These are phyloP conservation scores for Scaptomyza pallida DNA, from an alignment of 1,140 invertebrate genomes.

Conservation along the genomic window DNA sequence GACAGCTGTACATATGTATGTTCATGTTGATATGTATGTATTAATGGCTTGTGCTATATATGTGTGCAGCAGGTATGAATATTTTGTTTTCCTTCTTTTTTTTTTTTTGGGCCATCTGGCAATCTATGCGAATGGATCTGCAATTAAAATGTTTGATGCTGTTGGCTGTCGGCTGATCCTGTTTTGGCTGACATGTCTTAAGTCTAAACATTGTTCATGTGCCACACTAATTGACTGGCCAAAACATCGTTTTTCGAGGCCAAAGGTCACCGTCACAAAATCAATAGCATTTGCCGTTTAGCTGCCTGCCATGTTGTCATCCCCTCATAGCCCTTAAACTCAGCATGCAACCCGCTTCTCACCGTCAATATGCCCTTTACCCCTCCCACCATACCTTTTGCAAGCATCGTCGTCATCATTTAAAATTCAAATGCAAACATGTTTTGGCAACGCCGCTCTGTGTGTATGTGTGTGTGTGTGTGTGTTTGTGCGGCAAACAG, in stretches of 20 bases:
- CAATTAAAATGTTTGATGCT: slow-evolving; percentile 40
- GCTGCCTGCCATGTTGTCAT: slow-evolving; percentile 14
- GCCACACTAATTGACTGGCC: slow-evolving; percentile 52
- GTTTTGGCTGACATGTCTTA: slow-evolving; percentile 20
- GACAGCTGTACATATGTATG: slow-evolving; percentile 2
- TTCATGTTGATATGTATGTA: neutral
- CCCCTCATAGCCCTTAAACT: too few relatives aligned
- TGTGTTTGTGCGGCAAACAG: slow-evolving; percentile 22
- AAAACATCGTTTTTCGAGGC: slow-evolving; percentile 26
- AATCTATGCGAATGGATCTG: neutral
- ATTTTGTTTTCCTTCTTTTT: too few relatives aligned
- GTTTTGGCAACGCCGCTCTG: slow-evolving; percentile 44
- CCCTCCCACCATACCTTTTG: slow-evolving; percentile 3
- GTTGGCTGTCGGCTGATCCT: slow-evolving; percentile 1
- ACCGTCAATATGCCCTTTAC: too few relatives aligned
- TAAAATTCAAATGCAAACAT: slow-evolving; percentile 77
- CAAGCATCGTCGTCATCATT: slow-evolving; percentile 57
- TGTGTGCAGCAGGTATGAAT: slow-evolving; percentile 20
- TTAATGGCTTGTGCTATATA: neutral
- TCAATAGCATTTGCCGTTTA: slow-evolving; percentile 51
- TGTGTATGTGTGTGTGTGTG: too few relatives aligned
- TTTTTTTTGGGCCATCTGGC: slow-evolving; percentile 6
- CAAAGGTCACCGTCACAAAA: slow-evolving; percentile 63
- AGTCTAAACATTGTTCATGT: slow-evolving; percentile 26
- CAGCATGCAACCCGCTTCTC: neutral